Base-by-base conservation (phyloP, 2,797 vertebrate species). In the Decapterus maruadsi region DNA sequence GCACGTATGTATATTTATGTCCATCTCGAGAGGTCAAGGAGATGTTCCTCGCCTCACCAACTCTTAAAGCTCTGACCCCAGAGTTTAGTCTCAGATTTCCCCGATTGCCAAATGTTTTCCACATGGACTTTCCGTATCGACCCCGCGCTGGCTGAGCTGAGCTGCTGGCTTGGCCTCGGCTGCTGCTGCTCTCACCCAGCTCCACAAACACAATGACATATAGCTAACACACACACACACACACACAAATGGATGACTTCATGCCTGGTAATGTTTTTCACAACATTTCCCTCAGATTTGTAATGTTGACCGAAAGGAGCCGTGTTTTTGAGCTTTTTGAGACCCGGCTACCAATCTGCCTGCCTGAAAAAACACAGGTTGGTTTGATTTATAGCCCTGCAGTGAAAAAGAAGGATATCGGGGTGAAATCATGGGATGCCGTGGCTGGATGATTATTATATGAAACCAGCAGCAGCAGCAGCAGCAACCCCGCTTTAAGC, bases 41-140 rank as follows among this genome's bases (percentile, higher is more conserved):
- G 87, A 93, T 84, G 87, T 84, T 87, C 58, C 43, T 71, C 72
- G 79, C 72, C 82, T 83, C 68, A 55, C 66, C 54, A 34, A 59
- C 85, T 84, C 86, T 90, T 89, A 81, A 85, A 89, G 90, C 64
- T 20, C 61, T 78, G 86, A 92, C 89, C 88, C 68, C 80, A 81
- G 75, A 88, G 91, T 90, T 54, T 54, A 19, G 81, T 56, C 61
- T 92, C 89, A 88, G 87, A 89, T 91, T 89, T 73, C 62, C 62
- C 85, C 26, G 87, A 85, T 90, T 77, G 72, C 72, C 65, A 72
- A 83, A 94, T 87, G 85, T 75, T 68, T 90, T 80, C 92, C 92
- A 92, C 31, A 82, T 91, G 91, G 42, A 77, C 57, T 56, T 38
- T 80, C 55, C 57, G 46, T 79, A 70, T 82, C 57, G 45, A 34